Evolutionary conservation across 1,140 invertebrate genomes (phyloP).

Genomic region (Caenorhabditis briggsae): DNA sequence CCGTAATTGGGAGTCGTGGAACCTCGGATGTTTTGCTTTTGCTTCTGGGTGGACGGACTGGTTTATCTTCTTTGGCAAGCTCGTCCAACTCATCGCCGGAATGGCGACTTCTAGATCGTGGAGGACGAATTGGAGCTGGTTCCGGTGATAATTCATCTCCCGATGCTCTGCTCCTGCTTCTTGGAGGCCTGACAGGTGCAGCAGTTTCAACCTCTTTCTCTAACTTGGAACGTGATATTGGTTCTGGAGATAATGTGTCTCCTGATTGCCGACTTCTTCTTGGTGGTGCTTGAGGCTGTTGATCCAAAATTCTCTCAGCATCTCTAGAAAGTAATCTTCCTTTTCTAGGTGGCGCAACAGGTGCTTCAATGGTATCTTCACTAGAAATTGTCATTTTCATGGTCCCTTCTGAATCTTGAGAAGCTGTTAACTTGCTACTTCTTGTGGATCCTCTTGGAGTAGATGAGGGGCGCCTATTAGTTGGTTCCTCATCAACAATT

Average conservation of each 20-base stretch:
- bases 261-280: slow-evolving; percentile 7
- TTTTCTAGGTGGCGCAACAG: slow-evolving; percentile 36
- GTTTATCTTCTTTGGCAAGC: not conserved
- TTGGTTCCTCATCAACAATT: slow-evolving; percentile 36
- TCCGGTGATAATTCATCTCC: slow-evolving; percentile 22
- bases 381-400: slow-evolving; percentile 30
- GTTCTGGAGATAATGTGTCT: slow-evolving; percentile 21
- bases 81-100: not conserved
- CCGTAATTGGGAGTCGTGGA: not conserved
- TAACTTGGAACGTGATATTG: not conserved
- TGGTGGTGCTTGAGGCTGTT: slow-evolving; percentile 2
- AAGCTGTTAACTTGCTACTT: slow-evolving; percentile 32
- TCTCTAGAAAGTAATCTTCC: slow-evolving; percentile 2
- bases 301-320: not conserved
- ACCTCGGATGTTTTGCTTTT: slow-evolving; percentile 36
- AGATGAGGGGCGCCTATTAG: not conserved
- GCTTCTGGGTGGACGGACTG: slow-evolving; percentile 57
- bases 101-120: slow-evolving; percentile 50
- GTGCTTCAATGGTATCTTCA: slow-evolving; percentile 33
- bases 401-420: slow-evolving; percentile 19
- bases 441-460: slow-evolving; percentile 25
- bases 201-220: not conserved
- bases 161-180: not conserved
- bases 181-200: not conserved
- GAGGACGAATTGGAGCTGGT: slow-evolving; percentile 43